Evolutionary conservation across 2,888 invertebrate species (phyloP), one percentile per base, ranked within the genome.

Genomic region (Tupiocoris notatus): DNA sequence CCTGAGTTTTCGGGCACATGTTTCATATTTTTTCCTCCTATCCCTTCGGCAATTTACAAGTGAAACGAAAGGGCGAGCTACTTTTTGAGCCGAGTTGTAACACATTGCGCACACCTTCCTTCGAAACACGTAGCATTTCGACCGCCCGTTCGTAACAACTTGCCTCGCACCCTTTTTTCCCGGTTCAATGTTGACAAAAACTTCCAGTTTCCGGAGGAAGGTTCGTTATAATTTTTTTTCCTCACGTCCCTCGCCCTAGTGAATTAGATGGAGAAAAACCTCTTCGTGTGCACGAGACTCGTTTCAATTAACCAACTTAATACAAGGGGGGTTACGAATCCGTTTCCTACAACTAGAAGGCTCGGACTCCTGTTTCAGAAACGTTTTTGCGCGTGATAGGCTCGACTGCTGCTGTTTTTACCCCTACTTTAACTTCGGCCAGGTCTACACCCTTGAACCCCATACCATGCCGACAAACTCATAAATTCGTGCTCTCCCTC

Each of bases 221-320:
- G 63, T 63, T 63, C 63, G 63, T 63, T 63, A 63, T 63, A 63
- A 63, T 23, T 63, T 63, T 63, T 63, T 63, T 25, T 25, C 63
- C n/a, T 17, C 61, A 59, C 61, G 22, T 9, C 61, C 21, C 21
- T 7, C n/a, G 16, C 2, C 23, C 23, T 57, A 25, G 63, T 23
- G 16, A 25, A 24, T 63, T 63, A 63, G 63, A n/a, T n/a, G 63
- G 63, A 63, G 25, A 63, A 63, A 63, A 23, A 25, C 25, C 23
- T 6, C 23, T 24, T 25, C 23, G 22, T 39, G 65, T 23, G n/a
- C 16, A 25, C 16, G 21, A 20, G 61, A 70, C 70, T 70, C 70
- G 70, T 70, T 70, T 70, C 70, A 70, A 70, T 70, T 70, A 70
- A 70, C 70, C 59, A 70, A 70, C 59, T 70, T 70, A 25, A 70